These are phyloP conservation scores for Chromobotia macracanthus DNA, from an alignment of 2,797 vertebrate genomes.

Conservation along the genomic window DNA sequence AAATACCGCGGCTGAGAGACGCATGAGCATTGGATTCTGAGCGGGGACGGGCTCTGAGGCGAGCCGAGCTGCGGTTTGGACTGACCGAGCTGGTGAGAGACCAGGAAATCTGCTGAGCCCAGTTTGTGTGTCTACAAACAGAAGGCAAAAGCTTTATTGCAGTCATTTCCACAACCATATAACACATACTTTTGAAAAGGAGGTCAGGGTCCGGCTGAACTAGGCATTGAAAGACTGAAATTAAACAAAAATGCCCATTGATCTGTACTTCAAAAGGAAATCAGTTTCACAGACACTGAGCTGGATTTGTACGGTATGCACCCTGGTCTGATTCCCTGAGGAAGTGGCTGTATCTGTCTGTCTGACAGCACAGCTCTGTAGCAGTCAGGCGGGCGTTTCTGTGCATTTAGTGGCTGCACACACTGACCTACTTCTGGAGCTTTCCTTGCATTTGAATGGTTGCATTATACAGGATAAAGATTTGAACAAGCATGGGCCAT, in stretches of 20 bases:
- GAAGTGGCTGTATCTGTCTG: neutral
- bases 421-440: slow-evolving; percentile 43
- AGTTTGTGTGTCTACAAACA: slow-evolving; percentile 25
- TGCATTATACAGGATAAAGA: slow-evolving; percentile 6
- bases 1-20: slow-evolving; percentile 73
- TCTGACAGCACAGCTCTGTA: neutral
- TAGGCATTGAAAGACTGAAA: neutral
- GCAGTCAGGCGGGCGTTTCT: slow-evolving; percentile 1
- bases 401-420: slow-evolving; percentile 14
- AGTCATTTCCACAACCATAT: slow-evolving; percentile 58
- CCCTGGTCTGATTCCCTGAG: neutral
- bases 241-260: neutral
- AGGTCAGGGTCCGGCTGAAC: neutral
- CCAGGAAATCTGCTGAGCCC: slow-evolving; percentile 40
- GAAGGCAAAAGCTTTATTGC: slow-evolving; percentile 59
- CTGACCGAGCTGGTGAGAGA: slow-evolving; percentile 32
- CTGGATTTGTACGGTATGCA: neutral
- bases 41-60: slow-evolving; percentile 31
- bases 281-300: neutral
- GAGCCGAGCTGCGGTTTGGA: slow-evolving; percentile 41
- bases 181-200: slow-evolving; percentile 1
- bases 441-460: slow-evolving; percentile 15
- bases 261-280: neutral
- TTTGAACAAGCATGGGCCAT: too few species aligned
- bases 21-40: slow-evolving; percentile 63